phyloP scores from a whole-genome alignment of 2,113 vertebrate genomes.

The Craseonycteris thonglongyai region DNA sequence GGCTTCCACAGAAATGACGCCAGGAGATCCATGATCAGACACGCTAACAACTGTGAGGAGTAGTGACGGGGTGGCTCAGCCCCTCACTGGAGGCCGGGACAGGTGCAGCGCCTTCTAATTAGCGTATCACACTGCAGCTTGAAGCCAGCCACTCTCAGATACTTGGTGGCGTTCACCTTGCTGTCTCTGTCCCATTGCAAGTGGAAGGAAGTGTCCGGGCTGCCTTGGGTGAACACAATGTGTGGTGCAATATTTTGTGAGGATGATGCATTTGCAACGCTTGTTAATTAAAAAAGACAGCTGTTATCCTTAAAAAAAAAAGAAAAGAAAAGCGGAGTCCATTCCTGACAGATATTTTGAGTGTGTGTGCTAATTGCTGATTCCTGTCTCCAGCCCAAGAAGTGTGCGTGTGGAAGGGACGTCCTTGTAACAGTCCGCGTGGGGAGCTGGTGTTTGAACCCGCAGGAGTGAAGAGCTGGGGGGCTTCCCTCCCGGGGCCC shows the following conservation, averaged over 20 bases:
- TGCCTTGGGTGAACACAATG: rapidly evolving
- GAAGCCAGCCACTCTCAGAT: neutral
- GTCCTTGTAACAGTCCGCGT: rapidly evolving
- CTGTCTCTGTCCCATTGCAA: neutral
- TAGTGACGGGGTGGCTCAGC: neutral
- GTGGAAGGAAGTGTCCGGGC: neutral
- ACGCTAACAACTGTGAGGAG: neutral
- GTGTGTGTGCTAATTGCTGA: constrained; percentile 13
- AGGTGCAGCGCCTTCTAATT: constrained; percentile 26
- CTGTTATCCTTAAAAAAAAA: neutral
- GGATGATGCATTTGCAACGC: neutral
- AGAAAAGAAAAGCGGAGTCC: neutral
- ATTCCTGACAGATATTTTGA: constrained; percentile 2
- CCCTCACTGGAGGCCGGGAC: neutral
- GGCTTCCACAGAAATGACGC: neutral
- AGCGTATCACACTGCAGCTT: neutral
- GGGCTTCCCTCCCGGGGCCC: neutral
- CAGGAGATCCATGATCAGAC: constrained; percentile 14
- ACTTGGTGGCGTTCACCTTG: constrained; percentile 16
- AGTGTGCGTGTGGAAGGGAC: rapidly evolving
- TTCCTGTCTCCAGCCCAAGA: neutral
- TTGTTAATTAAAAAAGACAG: constrained; percentile 44
- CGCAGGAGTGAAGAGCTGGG: neutral
- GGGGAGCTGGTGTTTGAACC: neutral
- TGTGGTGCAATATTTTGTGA: neutral